phyloP scores from a whole-genome alignment of 2,113 vertebrate genomes.

The Brachirus orientalis region DNA sequence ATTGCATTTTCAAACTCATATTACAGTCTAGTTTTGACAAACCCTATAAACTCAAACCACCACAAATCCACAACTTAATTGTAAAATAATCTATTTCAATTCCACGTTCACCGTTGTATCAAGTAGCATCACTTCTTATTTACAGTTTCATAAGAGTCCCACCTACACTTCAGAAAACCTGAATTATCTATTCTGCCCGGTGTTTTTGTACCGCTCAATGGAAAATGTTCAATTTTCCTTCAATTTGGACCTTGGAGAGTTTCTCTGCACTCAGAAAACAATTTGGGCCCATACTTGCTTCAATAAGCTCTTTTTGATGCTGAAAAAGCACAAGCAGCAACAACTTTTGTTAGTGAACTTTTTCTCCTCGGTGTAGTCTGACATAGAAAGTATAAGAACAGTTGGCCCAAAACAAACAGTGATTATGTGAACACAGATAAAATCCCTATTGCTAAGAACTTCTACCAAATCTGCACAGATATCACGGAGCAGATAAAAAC shows the following conservation, averaged over 20 bases:
- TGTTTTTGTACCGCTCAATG: background rate
- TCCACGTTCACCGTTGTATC: too few relatives aligned
- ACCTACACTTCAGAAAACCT: too few relatives aligned
- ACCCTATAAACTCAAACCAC: too few relatives aligned
- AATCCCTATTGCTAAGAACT: background rate
- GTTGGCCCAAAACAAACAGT: background rate
- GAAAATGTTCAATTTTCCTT: constrained; percentile 4
- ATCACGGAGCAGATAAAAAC: background rate
- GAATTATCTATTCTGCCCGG: background rate
- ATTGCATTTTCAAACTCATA: too few relatives aligned
- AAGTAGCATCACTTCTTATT: too few relatives aligned
- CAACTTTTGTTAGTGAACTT: background rate
- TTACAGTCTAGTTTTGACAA: too few relatives aligned
- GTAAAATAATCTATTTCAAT: too few relatives aligned
- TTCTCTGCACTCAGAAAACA: constrained; percentile 11
- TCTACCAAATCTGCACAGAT: background rate
- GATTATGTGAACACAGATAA: background rate
- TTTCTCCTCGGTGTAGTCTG: background rate
- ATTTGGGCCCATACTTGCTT: background rate
- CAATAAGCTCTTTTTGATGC: background rate
- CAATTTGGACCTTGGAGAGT: background rate
- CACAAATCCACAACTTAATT: too few relatives aligned
- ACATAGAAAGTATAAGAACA: background rate
- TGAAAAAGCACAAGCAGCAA: background rate
- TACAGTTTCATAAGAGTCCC: too few relatives aligned